Evolutionary conservation across 2,797 vertebrate species (phyloP), one percentile per base, ranked within the genome.

Genomic region (Hirundo rustica): DNA sequence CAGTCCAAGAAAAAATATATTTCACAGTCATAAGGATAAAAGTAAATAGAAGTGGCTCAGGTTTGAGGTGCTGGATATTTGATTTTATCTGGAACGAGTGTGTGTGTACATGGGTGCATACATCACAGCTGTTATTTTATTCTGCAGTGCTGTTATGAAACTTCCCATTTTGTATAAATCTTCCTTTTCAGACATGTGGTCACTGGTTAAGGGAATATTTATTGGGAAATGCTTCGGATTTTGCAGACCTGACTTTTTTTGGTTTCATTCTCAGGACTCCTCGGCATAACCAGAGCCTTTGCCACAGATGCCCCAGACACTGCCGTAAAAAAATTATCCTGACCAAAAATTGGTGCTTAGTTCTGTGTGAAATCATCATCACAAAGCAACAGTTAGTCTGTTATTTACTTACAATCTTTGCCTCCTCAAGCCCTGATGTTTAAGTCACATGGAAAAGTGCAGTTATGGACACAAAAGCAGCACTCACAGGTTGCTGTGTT

Each of bases 241-340:
- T 96, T 97, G 93, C 94, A 96, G 96, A 92, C 77, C 70, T 22
- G 90, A 88, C 72, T 95, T 93, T 93, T 97, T 95, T 97, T 90
- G 45, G 61, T 97, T 97, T 97, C 95, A 96, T 98, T 97, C 97
- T 88, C 88, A 89, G 92, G 96, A 94, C 97, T 97, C 91, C 97
- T 93, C 9, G 45, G 97, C 97, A 97, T 97, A 97, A 96, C 95
- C 96, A 95, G 97, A 97, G 97, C 96, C 96, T 97, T 96, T 95
- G 75, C 98, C 98, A 97, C 98, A 98, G 97, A 97, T 82, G 97
- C 98, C 98, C 97, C 98, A 98, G 98, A 98, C 96, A 95, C 95
- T 97, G 97, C 97, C 98, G 97, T 97, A 96, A 89, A 97, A 97
- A 92, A 95, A 79, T 91, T 93, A 83, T 86, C 80, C 97, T 92